A percentile compares a stretch with the other conserved stretches of the same genome.
Conservation (phyloP, 35 echinoderm and acorn worm species). For the Amphiura filiformis region DNA sequence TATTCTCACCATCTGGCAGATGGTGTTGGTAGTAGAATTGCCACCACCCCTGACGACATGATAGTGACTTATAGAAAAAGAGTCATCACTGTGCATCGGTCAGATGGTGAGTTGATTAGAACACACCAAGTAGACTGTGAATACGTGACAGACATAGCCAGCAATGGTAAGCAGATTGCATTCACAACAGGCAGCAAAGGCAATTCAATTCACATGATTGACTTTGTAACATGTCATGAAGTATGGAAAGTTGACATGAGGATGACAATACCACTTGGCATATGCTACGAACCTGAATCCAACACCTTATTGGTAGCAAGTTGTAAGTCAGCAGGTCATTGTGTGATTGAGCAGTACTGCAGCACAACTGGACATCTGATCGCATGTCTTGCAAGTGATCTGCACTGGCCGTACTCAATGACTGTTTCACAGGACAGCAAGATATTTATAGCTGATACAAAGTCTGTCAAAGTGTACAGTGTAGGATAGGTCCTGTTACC, state of each 20-base stretch:
- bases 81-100: neutral
- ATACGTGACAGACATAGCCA: neutral
- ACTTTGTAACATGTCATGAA: neutral
- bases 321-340: neutral
- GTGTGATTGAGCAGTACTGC: neutral
- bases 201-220: neutral
- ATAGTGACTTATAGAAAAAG: neutral
- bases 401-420: neutral
- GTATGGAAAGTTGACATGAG: neutral
- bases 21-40: neutral
- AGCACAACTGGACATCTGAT: neutral
- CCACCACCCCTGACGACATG: neutral
- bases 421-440: neutral
- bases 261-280: neutral
- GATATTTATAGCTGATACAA: neutral
- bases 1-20: neutral
- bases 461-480: neutral
- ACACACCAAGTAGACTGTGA: neutral
- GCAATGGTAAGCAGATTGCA: neutral
- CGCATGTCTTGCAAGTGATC: neutral
- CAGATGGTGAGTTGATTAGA: neutral
- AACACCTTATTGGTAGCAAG: neutral
- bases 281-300: neutral
- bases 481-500: too few species aligned
- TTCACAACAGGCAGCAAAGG: neutral